A percentile compares a stretch with the other conserved stretches of the same genome.
phyloP scores from a whole-genome alignment of 2,113 vertebrate species.

The Rhineura floridana region DNA sequence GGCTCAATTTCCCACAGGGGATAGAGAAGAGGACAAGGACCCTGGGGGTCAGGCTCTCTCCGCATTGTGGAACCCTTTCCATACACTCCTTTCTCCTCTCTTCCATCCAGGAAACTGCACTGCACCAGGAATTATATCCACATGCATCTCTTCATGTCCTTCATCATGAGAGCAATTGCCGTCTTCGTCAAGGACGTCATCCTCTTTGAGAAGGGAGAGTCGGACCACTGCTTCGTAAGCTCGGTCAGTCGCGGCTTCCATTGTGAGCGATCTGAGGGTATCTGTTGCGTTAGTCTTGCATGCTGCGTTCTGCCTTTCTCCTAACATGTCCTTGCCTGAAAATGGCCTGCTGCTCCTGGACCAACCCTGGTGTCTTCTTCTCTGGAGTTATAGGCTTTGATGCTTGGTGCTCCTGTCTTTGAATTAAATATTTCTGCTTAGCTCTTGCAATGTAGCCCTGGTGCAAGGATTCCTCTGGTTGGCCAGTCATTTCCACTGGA shows the following conservation, averaged over 20 bases:
- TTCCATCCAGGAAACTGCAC: slow-evolving; percentile 86
- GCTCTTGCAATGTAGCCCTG: background rate
- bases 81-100: background rate
- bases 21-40: background rate
- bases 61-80: background rate
- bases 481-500: background rate
- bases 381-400: background rate
- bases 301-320: background rate
- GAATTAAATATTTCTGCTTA: background rate
- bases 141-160: slow-evolving; percentile 93
- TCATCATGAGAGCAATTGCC: slow-evolving; percentile 90
- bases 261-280: too few species aligned
- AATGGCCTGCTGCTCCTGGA: background rate
- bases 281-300: background rate
- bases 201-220: slow-evolving; percentile 84
- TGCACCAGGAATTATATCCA: slow-evolving; percentile 97
- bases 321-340: background rate
- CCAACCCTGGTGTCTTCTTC: background rate
- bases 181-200: slow-evolving; percentile 93
- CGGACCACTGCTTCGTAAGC: slow-evolving; percentile 82
- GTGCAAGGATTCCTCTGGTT: background rate
- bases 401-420: background rate
- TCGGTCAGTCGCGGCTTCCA: slow-evolving; percentile 78
- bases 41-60: background rate
- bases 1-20: too few species aligned